A percentile compares a stretch with the other conserved stretches of the same genome.
phyloP scores from a whole-genome alignment of 2,888 invertebrate genomes.

The Flexamia atlantica region DNA sequence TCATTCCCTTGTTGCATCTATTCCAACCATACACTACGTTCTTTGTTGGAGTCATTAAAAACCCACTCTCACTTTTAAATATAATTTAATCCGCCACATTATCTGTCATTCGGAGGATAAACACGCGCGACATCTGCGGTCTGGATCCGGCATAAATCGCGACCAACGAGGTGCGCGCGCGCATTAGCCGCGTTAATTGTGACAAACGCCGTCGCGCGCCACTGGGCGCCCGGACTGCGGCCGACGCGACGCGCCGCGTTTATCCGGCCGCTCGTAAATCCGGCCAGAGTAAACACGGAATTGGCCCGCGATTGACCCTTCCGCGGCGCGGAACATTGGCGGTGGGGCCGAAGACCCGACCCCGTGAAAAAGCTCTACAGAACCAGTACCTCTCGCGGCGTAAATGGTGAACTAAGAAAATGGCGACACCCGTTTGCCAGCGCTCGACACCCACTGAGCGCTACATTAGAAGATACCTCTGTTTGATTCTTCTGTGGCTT shows the following conservation, averaged over 20 bases:
- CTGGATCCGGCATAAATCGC: neutral
- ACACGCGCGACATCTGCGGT: neutral
- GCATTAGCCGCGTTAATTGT: conserved; percentile 38
- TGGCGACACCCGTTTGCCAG: no score
- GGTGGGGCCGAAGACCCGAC: no score
- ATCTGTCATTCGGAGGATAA: neutral
- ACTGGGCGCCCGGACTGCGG: neutral
- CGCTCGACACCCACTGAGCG: no score
- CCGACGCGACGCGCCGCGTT: neutral
- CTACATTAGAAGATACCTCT: no score
- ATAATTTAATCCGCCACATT: conserved; percentile 4
- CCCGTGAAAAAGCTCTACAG: no score
- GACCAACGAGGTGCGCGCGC: neutral
- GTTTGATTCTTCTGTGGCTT: no score
- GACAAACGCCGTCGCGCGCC: conserved; percentile 32
- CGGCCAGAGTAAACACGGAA: conserved; percentile 17
- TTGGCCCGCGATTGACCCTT: conserved; percentile 24
- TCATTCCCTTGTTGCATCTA: no score
- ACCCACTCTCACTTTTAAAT: neutral
- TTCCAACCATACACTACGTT: no score
- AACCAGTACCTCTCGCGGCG: no score
- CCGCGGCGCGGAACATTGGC: neutral
- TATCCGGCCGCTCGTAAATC: neutral
- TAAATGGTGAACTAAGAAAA: no score
- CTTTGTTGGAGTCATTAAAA: no score